Conservation (phyloP, 2,797 vertebrate species). For the Hylomyscus alleni region DNA sequence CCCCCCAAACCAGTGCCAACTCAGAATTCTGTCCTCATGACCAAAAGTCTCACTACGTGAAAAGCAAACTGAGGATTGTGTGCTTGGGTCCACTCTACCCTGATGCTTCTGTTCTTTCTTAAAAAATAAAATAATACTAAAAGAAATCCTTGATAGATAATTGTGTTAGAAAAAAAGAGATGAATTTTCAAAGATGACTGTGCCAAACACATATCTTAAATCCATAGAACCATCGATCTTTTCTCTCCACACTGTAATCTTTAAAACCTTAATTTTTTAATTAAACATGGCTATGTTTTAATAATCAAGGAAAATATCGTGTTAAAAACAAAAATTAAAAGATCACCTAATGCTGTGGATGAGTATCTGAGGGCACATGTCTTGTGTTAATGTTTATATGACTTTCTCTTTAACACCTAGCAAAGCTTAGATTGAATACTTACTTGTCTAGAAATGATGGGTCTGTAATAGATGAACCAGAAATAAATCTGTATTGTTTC, state of each 20-base stretch:
- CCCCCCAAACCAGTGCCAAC: background rate
- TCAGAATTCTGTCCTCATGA: background rate
- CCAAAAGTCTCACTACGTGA: background rate
- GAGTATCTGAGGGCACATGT: constrained; percentile 9
- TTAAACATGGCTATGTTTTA: constrained; percentile 43
- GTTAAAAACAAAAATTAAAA: constrained; percentile 5
- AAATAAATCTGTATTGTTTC: constrained; percentile 62
- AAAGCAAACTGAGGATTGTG: background rate
- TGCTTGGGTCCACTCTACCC: background rate
- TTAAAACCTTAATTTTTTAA: constrained; percentile 2
- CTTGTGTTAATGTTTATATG: constrained; percentile 49
- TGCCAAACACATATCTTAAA: background rate
- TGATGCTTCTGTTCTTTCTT: constrained; percentile 26
- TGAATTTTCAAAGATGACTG: background rate
- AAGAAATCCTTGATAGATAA: background rate
- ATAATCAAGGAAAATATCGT: constrained; percentile 35
- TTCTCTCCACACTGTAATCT: background rate
- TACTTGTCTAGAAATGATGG: constrained; percentile 57
- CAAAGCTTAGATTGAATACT: constrained; percentile 33
- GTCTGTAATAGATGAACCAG: constrained; percentile 28
- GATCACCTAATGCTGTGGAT: constrained; percentile 51
- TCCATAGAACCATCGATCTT: background rate
- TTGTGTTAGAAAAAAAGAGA: background rate
- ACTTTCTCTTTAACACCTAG: constrained; percentile 54
- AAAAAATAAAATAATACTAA: constrained; percentile 27